Evolutionary conservation across 2,888 invertebrate species (phyloP), one percentile per base, ranked within the genome.

Genomic region (Leucophenga maculata): DNA sequence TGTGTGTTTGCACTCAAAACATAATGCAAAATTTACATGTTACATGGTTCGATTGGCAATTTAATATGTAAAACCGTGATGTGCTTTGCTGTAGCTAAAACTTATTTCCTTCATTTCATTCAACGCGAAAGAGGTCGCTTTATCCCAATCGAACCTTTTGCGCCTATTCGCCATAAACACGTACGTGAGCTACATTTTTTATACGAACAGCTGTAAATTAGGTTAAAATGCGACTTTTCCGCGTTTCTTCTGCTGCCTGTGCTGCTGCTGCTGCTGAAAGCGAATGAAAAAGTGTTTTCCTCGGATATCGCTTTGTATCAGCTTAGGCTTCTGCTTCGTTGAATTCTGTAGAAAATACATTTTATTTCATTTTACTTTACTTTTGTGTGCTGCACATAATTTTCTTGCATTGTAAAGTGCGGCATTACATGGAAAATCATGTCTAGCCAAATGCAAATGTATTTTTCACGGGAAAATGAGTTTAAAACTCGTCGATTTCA

Each of bases 31-130:
- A 83, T 83, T 80, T 83, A 78, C 80, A 80, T 48, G 82, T 83
- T 83, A 83, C 83, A 84, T 81, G 83, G 82, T 80, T 83, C 84
- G 82, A 83, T 83, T 84, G 82, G 82, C 84, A 83, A 84, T 83
- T 81, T 83, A 82, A 83, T 80, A 80, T 48, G 59, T 26, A 59
- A 59, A 59, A 59, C 39, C 39, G 8, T 39, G 39, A 39, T 39
- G 11, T 39, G 39, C 39, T 39, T 39, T 39, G 39, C 39, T 39
- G 39, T 39, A 11, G 39, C 11, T 4, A 32, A 31, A 8, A 39
- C 39, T 39, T 39, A 39, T 39, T 39, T 39, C 11, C 9, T 39
- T 39, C 39, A 8, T 39, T 39, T 26, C 26, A 26, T 26, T 26
- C 26, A 26, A 3, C 26, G 26, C 26, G 39, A 39, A 39, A 39